Conservation (phyloP, 2,113 vertebrate species). For the Vidua chalybeata region DNA sequence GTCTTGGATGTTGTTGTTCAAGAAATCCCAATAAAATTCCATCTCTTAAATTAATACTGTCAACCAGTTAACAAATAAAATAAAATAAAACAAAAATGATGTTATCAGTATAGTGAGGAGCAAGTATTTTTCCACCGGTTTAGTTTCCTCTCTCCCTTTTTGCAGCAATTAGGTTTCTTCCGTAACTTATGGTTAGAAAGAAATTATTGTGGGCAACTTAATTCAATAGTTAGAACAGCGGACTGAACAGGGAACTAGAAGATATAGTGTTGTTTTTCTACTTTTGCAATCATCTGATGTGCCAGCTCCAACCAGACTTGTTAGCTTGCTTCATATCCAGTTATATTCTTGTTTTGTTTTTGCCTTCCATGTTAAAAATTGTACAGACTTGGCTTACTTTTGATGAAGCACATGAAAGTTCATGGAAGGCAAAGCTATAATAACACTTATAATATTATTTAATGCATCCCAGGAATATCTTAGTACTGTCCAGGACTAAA, state of each 20-base stretch:
- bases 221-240: not conserved
- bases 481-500: not conserved
- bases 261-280: not conserved
- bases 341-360: not conserved
- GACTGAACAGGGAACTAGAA: not conserved
- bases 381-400: not conserved
- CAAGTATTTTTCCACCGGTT: conserved; percentile 20
- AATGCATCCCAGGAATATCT: not conserved
- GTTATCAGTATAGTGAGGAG: not conserved
- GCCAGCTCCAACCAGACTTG: not conserved
- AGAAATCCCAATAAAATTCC: not conserved
- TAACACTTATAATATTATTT: not conserved
- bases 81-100: not conserved
- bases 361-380: not conserved
- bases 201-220: accelerated
- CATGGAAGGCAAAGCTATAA: not conserved
- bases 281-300: not conserved
- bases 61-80: not conserved
- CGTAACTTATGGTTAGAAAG: not conserved
- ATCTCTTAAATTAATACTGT: not conserved
- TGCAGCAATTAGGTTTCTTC: not conserved
- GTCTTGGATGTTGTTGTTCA: conserved; percentile 19
- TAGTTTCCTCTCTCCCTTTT: not conserved
- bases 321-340: not conserved
- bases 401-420: not conserved